These are phyloP conservation scores for Diplogasteroides magnus DNA, from an alignment of 1,140 invertebrate species.

Conservation along the genomic window DNA sequence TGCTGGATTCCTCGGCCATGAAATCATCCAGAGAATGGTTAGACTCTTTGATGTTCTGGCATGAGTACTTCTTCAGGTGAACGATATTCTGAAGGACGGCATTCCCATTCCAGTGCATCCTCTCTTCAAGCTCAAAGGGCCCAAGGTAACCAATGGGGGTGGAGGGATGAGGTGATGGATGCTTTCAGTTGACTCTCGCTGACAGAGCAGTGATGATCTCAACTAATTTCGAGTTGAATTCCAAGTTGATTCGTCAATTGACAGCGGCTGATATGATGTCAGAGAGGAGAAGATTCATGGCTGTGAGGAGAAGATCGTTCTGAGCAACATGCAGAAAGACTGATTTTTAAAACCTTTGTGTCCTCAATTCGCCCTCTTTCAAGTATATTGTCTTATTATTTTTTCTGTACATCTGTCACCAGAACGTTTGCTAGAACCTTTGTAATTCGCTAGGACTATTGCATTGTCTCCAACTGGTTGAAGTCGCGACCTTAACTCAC, in stretches of 20 bases:
- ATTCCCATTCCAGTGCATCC: constrained; percentile 55
- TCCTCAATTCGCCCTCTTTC: too few species aligned
- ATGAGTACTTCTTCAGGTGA: constrained; percentile 17
- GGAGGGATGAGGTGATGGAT: constrained; percentile 12
- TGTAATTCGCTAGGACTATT: too few species aligned
- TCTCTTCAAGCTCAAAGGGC: constrained; percentile 47
- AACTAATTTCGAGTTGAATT: constrained; percentile 51
- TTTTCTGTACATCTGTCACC: too few species aligned
- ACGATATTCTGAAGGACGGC: constrained; percentile 50
- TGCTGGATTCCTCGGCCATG: constrained; percentile 47
- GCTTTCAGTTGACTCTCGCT: constrained; percentile 41
- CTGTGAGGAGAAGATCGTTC: too few species aligned
- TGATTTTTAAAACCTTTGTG: too few species aligned
- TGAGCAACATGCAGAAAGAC: too few species aligned
- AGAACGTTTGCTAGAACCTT: too few species aligned
- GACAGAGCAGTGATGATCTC: constrained; percentile 46
- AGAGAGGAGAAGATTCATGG: too few species aligned
- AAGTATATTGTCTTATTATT: too few species aligned
- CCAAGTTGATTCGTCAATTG: constrained; percentile 43
- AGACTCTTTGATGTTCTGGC: not conserved
- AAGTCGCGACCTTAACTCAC: too few species aligned
- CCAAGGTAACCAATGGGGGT: constrained; percentile 35
- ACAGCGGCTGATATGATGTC: constrained; percentile 25
- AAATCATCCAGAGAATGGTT: constrained; percentile 52
- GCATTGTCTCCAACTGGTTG: too few species aligned